phyloP scores from a whole-genome alignment of 2,113 vertebrate species.

The Fulica atra region DNA sequence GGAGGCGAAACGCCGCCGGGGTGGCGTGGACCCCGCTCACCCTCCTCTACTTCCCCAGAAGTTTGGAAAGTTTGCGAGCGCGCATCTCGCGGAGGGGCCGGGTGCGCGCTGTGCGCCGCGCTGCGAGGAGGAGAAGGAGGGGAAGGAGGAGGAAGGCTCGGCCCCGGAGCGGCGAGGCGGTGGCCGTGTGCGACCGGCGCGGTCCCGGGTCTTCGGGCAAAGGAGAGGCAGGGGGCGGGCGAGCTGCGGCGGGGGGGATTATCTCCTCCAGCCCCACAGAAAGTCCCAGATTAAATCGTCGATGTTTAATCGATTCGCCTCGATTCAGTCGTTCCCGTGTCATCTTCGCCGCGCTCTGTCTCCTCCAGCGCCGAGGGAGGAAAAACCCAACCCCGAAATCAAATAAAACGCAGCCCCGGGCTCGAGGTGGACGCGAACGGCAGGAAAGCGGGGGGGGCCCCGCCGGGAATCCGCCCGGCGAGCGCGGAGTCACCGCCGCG shows the following conservation, averaged over 20 bases:
- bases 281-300: constrained; percentile 4
- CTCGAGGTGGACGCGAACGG: background rate
- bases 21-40: background rate
- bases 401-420: background rate
- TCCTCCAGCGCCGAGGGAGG: background rate
- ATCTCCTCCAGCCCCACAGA: background rate
- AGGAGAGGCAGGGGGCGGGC: background rate
- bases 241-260: background rate
- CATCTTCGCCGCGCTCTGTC: background rate
- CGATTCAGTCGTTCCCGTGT: background rate
- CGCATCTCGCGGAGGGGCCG: background rate
- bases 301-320: background rate
- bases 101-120: background rate
- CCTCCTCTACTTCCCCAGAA: background rate
- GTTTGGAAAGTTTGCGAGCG: constrained; percentile 39
- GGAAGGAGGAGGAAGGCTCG: background rate
- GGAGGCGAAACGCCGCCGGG: background rate
- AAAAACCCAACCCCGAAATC: background rate
- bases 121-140: background rate
- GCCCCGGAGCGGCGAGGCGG: background rate
- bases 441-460: background rate
- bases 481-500: background rate
- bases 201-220: background rate
- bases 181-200: background rate
- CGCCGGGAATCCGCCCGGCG: background rate